Conservation (phyloP, 2,113 vertebrate genomes). For the Rhodinocichla rosea region DNA sequence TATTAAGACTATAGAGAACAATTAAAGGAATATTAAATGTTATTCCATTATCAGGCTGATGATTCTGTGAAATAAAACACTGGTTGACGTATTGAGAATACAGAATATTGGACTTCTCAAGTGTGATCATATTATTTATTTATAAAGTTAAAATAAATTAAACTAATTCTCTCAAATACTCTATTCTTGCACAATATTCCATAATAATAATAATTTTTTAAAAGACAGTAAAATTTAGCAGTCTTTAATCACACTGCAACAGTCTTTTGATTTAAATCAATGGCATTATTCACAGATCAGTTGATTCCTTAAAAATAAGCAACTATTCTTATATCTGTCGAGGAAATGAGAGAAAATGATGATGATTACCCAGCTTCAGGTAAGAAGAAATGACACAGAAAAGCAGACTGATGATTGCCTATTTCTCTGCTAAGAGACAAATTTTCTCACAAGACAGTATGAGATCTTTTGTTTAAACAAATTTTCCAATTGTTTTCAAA, state of each 20-base stretch:
- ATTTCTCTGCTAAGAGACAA: not conserved
- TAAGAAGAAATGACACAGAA: conserved; percentile 2
- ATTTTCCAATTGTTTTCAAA: not conserved
- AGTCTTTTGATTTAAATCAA: not conserved
- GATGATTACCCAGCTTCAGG: not conserved
- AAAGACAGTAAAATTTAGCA: not conserved
- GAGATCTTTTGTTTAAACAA: not conserved
- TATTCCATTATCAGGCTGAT: not conserved
- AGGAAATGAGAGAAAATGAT: not conserved
- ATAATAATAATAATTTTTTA: not conserved
- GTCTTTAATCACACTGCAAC: not conserved
- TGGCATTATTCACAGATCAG: conserved; percentile 2
- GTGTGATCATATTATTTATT: not conserved
- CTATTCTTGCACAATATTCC: not conserved
- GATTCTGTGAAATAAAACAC: not conserved
- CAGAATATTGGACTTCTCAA: not conserved
- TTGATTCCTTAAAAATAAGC: conserved; percentile 11
- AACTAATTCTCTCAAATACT: not conserved
- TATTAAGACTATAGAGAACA: not conserved
- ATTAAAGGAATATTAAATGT: not conserved
- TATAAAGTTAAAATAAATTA: not conserved
- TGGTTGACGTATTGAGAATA: not conserved
- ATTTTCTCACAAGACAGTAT: not conserved
- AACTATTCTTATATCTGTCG: not conserved
- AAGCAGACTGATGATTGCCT: not conserved